These are phyloP conservation scores for Egretta garzetta DNA, from an alignment of 2,113 vertebrate species.

Conservation along the genomic window DNA sequence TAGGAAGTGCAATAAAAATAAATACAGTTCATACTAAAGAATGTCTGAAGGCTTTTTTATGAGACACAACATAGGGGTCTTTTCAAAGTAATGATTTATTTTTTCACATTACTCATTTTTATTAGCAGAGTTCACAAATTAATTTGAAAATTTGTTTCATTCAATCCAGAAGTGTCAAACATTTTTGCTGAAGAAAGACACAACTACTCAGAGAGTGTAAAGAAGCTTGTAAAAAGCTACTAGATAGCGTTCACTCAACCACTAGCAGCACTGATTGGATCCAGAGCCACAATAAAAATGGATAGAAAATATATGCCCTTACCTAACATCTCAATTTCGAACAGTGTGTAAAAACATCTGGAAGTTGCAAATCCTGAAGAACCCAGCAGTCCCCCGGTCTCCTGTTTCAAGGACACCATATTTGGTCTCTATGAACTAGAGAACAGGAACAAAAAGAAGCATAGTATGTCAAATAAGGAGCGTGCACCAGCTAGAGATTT, in stretches of 20 bases:
- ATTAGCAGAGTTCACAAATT: constrained; percentile 17
- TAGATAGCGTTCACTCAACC: not conserved
- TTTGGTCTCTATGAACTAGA: not conserved
- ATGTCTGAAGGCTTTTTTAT: constrained; percentile 26
- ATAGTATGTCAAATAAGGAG: not conserved
- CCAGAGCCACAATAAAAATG: constrained; percentile 34
- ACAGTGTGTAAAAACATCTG: constrained; percentile 14
- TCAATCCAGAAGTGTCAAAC: not conserved
- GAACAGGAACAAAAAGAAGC: not conserved
- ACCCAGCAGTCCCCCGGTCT: not conserved
- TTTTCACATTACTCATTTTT: constrained; percentile 4
- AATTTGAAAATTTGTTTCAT: not conserved
- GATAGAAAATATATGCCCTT: not conserved
- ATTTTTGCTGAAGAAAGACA: not conserved
- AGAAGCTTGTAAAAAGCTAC: constrained; percentile 21
- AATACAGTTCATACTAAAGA: not conserved
- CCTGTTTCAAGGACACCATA: not conserved
- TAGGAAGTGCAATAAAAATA: constrained; percentile 32
- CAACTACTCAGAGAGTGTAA: not conserved
- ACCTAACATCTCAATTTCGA: not conserved
- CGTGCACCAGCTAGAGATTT: not conserved
- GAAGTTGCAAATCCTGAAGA: constrained; percentile 19
- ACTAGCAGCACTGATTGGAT: constrained; percentile 28
- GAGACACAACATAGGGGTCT: not conserved
- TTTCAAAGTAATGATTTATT: not conserved